These are phyloP conservation scores for Druon quercuslanigerum DNA, from an alignment of 1,140 invertebrate genomes.

Conservation along the genomic window DNA sequence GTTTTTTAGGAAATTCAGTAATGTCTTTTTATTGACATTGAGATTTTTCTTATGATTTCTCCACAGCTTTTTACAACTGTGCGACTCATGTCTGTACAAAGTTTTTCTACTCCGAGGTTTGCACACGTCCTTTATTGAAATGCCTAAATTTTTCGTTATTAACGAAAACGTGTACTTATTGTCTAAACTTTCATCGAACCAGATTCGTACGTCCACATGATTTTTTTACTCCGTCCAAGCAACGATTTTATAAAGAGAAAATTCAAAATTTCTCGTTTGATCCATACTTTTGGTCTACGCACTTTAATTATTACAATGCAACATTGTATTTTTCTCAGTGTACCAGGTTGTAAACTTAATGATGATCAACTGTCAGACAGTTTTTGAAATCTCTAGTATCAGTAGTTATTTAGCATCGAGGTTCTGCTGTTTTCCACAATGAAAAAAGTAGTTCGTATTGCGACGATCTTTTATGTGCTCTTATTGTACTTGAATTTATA, in stretches of 20 bases:
- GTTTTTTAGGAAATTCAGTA: not conserved
- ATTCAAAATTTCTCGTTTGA: not conserved
- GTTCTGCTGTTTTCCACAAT: not conserved
- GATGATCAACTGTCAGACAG: not conserved
- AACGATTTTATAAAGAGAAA: slow-evolving; percentile 26
- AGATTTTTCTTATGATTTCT: slow-evolving; percentile 5
- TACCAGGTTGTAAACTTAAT: not conserved
- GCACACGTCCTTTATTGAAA: not conserved
- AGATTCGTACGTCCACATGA: slow-evolving; percentile 22
- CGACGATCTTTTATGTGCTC: not conserved
- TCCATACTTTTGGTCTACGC: not conserved
- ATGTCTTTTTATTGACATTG: not conserved
- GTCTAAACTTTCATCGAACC: not conserved
- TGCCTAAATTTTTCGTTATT: slow-evolving; percentile 12
- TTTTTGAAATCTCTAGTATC: too few species aligned
- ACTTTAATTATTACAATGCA: slow-evolving; percentile 5
- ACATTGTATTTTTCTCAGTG: not conserved
- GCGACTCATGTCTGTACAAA: slow-evolving; percentile 2
- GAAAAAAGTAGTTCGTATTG: too few species aligned
- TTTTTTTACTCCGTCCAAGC: slow-evolving; percentile 28
- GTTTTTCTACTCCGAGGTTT: slow-evolving; percentile 13
- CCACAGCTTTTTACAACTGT: slow-evolving; percentile 30
- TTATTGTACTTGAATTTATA: not conserved
- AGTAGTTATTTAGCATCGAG: too few species aligned
- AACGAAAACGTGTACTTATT: slow-evolving; percentile 12